phyloP scores from a whole-genome alignment of 2,888 invertebrate species.

The Chrysolina oricalcia region DNA sequence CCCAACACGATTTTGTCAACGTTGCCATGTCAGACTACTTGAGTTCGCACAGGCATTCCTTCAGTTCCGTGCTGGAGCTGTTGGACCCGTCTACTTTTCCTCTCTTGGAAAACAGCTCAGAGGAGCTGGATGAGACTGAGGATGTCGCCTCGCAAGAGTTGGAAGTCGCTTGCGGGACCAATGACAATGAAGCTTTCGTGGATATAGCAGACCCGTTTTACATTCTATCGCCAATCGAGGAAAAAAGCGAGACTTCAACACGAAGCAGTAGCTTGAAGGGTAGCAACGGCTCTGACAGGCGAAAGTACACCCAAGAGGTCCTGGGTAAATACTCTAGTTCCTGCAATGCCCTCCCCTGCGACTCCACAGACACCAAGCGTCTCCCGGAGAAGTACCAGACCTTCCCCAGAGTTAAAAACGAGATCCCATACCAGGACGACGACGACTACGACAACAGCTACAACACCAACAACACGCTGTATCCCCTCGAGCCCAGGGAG shows the following conservation, averaged over 20 bases:
- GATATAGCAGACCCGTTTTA: constrained; percentile 61
- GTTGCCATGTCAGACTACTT: constrained; percentile 70
- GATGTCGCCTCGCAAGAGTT: constrained; percentile 20
- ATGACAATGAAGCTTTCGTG: constrained; percentile 27
- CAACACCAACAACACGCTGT: constrained; percentile 68
- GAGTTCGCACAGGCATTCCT: constrained; percentile 70
- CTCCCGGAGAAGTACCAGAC: constrained; percentile 72
- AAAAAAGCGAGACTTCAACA: constrained; percentile 75
- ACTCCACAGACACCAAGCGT: constrained; percentile 55
- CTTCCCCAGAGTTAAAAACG: constrained; percentile 73
- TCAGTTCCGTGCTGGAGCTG: constrained; percentile 71
- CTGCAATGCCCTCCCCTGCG: constrained; percentile 66
- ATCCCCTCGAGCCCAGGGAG: constrained; percentile 76
- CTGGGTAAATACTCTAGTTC: constrained; percentile 67
- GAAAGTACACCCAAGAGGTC: constrained; percentile 52
- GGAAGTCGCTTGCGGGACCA: constrained; percentile 34
- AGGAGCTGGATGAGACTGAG: constrained; percentile 22
- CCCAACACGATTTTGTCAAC: constrained; percentile 66
- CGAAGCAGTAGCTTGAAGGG: constrained; percentile 70
- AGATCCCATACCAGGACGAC: constrained; percentile 60
- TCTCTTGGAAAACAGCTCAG: constrained; percentile 8
- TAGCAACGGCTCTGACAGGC: constrained; percentile 64
- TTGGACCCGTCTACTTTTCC: constrained; percentile 57
- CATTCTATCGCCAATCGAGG: constrained; percentile 75
- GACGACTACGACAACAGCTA: constrained; percentile 53